Evolutionary conservation across 2,888 invertebrate genomes (phyloP).

Genomic region (Altica lythri): DNA sequence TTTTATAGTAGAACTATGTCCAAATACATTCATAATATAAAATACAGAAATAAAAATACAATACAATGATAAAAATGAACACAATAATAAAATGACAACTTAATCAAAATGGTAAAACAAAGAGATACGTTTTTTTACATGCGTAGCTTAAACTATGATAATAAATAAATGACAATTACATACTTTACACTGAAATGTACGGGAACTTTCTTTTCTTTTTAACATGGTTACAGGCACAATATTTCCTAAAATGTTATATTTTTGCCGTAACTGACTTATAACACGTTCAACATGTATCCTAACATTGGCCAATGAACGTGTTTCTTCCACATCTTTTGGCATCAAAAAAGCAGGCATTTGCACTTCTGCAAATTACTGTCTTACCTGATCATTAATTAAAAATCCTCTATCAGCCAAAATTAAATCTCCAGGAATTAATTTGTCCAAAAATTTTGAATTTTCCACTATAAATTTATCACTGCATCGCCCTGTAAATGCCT

Average conservation of each 20-base stretch:
- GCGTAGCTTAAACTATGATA: too few species aligned
- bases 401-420: conserved; percentile 20
- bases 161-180: too few species aligned
- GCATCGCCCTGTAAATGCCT: conserved; percentile 27
- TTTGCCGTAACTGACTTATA: conserved; percentile 10
- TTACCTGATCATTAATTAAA: conserved; percentile 18
- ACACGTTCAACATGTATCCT: conserved; percentile 21
- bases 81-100: too few species aligned
- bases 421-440: conserved; percentile 16
- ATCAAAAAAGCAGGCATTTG: conserved; percentile 7
- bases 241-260: conserved; percentile 21
- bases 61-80: too few species aligned
- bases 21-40: too few species aligned
- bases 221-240: conserved; percentile 15
- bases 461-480: conserved; percentile 26
- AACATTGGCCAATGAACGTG: conserved; percentile 6
- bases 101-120: too few species aligned
- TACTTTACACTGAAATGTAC: background rate
- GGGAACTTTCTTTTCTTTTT: conserved; percentile 8
- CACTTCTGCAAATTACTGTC: conserved; percentile 16
- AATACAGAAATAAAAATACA: too few species aligned
- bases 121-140: too few species aligned
- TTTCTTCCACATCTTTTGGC: conserved; percentile 13
- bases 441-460: conserved; percentile 22
- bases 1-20: too few species aligned